phyloP scores from a whole-genome alignment of 2,888 invertebrate genomes.

The Eilema depressum region DNA sequence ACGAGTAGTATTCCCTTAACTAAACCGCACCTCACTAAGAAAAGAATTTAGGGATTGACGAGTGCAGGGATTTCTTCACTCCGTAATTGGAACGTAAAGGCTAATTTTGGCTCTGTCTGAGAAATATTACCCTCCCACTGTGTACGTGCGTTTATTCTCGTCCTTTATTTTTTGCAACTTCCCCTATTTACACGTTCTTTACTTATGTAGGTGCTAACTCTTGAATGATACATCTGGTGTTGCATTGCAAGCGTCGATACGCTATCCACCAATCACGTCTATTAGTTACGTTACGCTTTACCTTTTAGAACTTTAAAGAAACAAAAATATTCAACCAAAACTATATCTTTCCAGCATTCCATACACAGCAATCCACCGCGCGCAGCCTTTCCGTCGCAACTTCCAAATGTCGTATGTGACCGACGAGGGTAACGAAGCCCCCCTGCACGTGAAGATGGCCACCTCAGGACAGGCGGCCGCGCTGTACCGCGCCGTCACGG shows the following conservation, averaged over 20 bases:
- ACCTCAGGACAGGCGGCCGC: slow-evolving; percentile 94
- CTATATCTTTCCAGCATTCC: slow-evolving; percentile 88
- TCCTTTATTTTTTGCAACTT: too few relatives aligned
- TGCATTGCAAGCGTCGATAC: neutral
- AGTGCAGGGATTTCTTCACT: too few relatives aligned
- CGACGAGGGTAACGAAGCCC: slow-evolving; percentile 89
- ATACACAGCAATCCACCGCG: slow-evolving; percentile 93
- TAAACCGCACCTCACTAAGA: too few relatives aligned
- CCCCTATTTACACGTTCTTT: neutral
- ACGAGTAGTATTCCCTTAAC: too few relatives aligned
- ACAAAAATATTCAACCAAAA: neutral
- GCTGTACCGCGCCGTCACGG: slow-evolving; percentile 94
- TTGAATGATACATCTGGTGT: neutral
- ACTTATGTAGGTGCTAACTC: neutral
- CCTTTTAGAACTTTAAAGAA: neutral
- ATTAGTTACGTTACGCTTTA: neutral
- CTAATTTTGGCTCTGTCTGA: too few relatives aligned
- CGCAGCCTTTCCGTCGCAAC: slow-evolving; percentile 91
- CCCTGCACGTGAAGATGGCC: slow-evolving; percentile 92
- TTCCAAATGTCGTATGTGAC: slow-evolving; percentile 92
- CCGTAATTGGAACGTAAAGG: too few relatives aligned
- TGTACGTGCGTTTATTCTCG: too few relatives aligned
- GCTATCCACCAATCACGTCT: neutral
- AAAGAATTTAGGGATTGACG: too few relatives aligned
- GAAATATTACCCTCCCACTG: too few relatives aligned